phyloP scores from a whole-genome alignment of 1,140 invertebrate species.

The Drosophila tani region DNA sequence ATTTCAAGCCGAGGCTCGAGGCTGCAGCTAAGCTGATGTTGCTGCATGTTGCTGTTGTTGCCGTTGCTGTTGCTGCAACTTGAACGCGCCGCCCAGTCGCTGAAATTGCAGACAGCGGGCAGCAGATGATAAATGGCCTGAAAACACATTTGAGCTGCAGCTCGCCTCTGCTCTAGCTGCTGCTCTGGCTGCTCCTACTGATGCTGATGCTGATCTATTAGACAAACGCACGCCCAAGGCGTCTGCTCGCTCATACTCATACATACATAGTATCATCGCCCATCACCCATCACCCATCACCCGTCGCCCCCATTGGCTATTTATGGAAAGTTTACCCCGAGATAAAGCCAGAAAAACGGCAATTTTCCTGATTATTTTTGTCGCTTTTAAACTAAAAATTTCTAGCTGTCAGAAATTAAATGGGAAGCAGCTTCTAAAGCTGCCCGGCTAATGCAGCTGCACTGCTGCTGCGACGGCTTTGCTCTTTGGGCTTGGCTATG shows the following conservation, averaged over 20 bases:
- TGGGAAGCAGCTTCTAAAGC: slow-evolving; percentile 70
- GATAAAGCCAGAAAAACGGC: slow-evolving; percentile 70
- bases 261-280: slow-evolving; percentile 22
- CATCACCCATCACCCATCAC: slow-evolving; percentile 1
- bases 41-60: slow-evolving; percentile 9
- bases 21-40: slow-evolving; percentile 27
- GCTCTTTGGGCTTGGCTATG: slow-evolving; percentile 25
- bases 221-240: slow-evolving; percentile 79
- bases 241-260: slow-evolving; percentile 54
- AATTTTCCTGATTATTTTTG: slow-evolving; percentile 80
- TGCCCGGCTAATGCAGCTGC: slow-evolving; percentile 67
- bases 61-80: slow-evolving; percentile 57
- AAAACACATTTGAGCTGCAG: slow-evolving; percentile 77
- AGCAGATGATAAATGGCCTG: slow-evolving; percentile 76
- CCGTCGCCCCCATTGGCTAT: slow-evolving; percentile 49
- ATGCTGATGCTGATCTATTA: slow-evolving; percentile 76
- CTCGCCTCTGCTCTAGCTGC: slow-evolving; percentile 27
- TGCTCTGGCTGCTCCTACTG: slow-evolving; percentile 8
- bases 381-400: slow-evolving; percentile 74
- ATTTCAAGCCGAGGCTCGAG: slow-evolving; percentile 61
- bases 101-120: slow-evolving; percentile 78
- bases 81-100: slow-evolving; percentile 55
- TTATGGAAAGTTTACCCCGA: slow-evolving; percentile 76
- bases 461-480: slow-evolving; percentile 19
- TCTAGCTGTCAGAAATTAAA: slow-evolving; percentile 78